A percentile compares a stretch with the other conserved stretches of the same genome.
Conservation (phyloP, 2,797 vertebrate species). For the Anniella stebbinsi region DNA sequence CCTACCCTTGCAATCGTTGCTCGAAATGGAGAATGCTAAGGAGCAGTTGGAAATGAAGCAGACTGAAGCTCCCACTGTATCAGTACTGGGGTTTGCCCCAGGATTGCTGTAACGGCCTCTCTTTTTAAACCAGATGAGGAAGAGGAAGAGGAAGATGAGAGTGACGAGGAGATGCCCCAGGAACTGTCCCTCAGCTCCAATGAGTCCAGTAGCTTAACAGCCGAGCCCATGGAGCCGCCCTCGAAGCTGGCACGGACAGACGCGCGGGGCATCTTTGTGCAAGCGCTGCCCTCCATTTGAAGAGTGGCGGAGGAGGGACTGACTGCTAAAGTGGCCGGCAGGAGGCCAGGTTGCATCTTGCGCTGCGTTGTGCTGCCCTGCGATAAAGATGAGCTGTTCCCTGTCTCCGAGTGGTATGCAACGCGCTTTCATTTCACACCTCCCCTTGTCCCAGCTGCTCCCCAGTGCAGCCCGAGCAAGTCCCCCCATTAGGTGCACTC, state of each 20-base stretch:
- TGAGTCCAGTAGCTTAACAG: constrained; percentile 76
- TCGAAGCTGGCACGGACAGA: constrained; percentile 86
- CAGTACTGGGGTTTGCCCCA: no score
- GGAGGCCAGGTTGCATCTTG: constrained; percentile 33
- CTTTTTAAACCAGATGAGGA: constrained; percentile 84
- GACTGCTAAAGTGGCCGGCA: constrained; percentile 17
- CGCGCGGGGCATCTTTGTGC: constrained; percentile 85
- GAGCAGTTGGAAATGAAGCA: neutral
- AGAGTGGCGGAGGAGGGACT: neutral
- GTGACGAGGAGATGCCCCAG: constrained; percentile 86
- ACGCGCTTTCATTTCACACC: constrained; percentile 37
- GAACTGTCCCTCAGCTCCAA: constrained; percentile 84
- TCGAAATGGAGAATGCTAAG: neutral
- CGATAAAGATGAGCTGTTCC: constrained; percentile 52
- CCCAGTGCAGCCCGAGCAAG: constrained; percentile 1
- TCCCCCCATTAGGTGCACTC: neutral
- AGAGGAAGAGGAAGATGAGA: constrained; percentile 93
- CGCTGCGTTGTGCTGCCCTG: constrained; percentile 15
- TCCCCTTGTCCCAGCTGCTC: neutral
- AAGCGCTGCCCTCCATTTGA: constrained; percentile 78
- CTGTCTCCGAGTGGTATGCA: constrained; percentile 58
- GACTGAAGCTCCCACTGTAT: neutral
- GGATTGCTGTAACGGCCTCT: neutral
- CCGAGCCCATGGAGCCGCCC: constrained; percentile 86
- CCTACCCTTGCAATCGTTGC: neutral